Evolutionary conservation across 2,797 vertebrate genomes (phyloP), one percentile per base, ranked within the genome.

Genomic region (Pseudocheirus occidentalis): DNA sequence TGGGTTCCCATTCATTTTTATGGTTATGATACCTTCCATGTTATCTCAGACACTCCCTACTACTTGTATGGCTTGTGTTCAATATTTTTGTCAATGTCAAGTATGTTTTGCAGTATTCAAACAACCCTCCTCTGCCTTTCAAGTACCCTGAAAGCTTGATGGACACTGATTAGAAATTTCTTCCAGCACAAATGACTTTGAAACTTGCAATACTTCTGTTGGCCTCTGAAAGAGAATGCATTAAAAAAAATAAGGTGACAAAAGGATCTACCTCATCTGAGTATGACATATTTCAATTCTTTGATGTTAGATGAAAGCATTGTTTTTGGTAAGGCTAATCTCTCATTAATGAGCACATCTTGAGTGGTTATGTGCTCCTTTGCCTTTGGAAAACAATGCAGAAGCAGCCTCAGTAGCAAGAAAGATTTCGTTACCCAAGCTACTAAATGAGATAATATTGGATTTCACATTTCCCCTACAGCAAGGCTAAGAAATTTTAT

Each of bases 231-330:
- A 94, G 94, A 92, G 46, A 92, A 89, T 96, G 29, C 93, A 57
- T 28, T 62, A 4, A 16, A 59, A 73, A 90, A 46, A 53, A 95
- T 28, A 57, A 97, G 94, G 94, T 93, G 93, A 96, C 90, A 66
- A 93, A 95, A 96, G 93, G 96, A 90, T 93, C 94, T 94, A 66
- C 94, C 92, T 97, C 58, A 87, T 96, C 87, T 97, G 14, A 92
- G 58, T 95, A 90, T 97, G 96, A 97, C 91, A 95, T 81, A 91
- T 97, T 98, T 98, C 97, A 90, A 96, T 98, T 96, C 97, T 98
- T 98, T 98, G 97, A 98, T 97, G 95, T 87, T 91, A 98, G 97
- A 98, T 98, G 92, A 98, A 98, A 98, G 96, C 94, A 93, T 31
- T 94, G 66, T 97, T 91, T 95, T 97, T 96, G 94, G 91, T 96